Conservation (phyloP, 37 sponge, comb jelly and placozoan species). For the Beroe forskalii region DNA sequence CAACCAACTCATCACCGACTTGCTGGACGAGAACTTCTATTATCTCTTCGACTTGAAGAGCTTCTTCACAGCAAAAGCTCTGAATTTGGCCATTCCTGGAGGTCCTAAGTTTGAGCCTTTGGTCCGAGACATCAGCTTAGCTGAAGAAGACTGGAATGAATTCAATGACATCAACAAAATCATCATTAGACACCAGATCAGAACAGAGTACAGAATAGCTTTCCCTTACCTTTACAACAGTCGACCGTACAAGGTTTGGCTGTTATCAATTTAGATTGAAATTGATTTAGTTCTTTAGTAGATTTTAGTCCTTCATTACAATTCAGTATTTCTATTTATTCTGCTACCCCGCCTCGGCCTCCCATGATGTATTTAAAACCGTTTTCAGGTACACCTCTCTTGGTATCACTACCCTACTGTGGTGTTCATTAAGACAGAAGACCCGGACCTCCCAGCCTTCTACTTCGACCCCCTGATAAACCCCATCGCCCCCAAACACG, state of each 20-base stretch:
- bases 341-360: too few relatives aligned
- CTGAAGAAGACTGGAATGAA: constrained; percentile 99
- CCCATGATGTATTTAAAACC: too few relatives aligned
- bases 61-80: constrained; percentile 98
- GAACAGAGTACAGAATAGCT: constrained; percentile 97
- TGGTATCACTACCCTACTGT: constrained; percentile 98
- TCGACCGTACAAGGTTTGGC: constrained; percentile 74
- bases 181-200: constrained; percentile 93
- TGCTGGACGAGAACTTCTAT: constrained; percentile 96
- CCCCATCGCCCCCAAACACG: constrained; percentile 88
- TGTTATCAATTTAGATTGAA: neutral
- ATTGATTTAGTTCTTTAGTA: too few relatives aligned
- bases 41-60: constrained; percentile 98
- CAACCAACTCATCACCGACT: constrained; percentile 96
- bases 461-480: constrained; percentile 99
- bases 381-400: constrained; percentile 93
- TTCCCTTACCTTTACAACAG: constrained; percentile 99
- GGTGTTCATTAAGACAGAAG: constrained; percentile 99
- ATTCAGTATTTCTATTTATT: too few relatives aligned
- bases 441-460: constrained; percentile 99
- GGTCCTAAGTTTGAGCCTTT: constrained; percentile 99
- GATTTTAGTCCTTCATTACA: too few relatives aligned
- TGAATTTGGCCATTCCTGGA: constrained; percentile 98
- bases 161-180: constrained; percentile 99
- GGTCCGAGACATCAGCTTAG: constrained; percentile 74